Evolutionary conservation across 2,113 vertebrate genomes (phyloP), one percentile per base, ranked within the genome.

Genomic region (Poeciliopsis turrubarensis): DNA sequence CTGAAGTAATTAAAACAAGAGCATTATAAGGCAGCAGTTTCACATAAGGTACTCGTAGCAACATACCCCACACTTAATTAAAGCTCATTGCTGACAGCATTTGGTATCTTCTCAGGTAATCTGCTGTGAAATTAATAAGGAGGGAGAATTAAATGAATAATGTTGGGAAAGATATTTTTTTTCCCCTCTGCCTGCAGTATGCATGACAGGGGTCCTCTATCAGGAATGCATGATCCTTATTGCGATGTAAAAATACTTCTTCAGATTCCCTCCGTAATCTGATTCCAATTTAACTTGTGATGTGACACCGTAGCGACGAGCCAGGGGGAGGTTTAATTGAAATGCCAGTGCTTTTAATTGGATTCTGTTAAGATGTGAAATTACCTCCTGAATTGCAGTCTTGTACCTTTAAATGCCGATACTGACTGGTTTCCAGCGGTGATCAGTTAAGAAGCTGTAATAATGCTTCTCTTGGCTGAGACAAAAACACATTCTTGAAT

Each of bases 201-300:
- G 88, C 88, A 92, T 93, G 92, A 91, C 93, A 93, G 89, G 91
- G 89, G 92, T 93, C 89, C 22, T 92, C 87, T 86, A 84, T 92
- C 89, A 89, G 83, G 71, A 90, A 92, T 71, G 82, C 77, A 79
- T 86, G 89, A 94, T 94, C 92, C 90, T 93, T 80, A 88, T 83
- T 86, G 88, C 80, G 66, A 77, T 75, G 81, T 79, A 90, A 67
- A 80, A 93, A 93, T 86, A 89, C 83, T 91, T 92, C 86, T 92
- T 81, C 87, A 81, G 85, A 69, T 90, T 88, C 82, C 79, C 72
- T 66, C 82, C 73, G 47, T 94, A 95, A 95, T 95, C 94, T 95
- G 94, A 95, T 95, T 95, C 90, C 91, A 95, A 94, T 95, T 95
- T 94, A 77, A 93, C 89, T 91, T 92, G 73, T 84, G 91, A 79